Evolutionary conservation across 2,888 invertebrate species (phyloP), one percentile per base, ranked within the genome.

Genomic region (Clistopyga incitator): DNA sequence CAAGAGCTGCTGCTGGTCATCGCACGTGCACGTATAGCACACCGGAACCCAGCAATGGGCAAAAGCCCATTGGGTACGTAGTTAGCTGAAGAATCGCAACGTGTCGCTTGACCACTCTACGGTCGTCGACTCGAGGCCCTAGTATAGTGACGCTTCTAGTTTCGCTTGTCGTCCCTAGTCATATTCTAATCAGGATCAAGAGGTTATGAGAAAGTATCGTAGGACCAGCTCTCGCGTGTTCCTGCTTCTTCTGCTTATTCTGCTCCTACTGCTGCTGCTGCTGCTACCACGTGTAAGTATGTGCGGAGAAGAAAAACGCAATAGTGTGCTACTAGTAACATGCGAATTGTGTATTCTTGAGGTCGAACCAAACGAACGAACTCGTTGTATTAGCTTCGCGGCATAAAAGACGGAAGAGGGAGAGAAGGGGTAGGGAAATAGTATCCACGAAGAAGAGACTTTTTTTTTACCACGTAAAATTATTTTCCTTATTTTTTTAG

Each of bases 151-250:
- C 61, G 74, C 71, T 85, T 79, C 74, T 81, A 84, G 77, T 82
- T 77, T 78, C 54, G 82, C 72, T 84, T 34, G 13, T 64, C 64
- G 71, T 64, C 84, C 84, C 86, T 80, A 85, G 84, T 89, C 90
- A 87, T 92, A 93, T 92, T 92, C 92, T 92, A 92, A 93, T 92
- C 93, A 90, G 92, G 92, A 92, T 92, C 91, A 92, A 92, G 90
- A 92, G 92, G 92, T 92, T 93, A 91, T 93, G 93, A 91, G 93
- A 93, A 93, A 91, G 90, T 86, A 88, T 88, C 87, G 84, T 79
- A 81, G 86, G 84, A 78, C 87, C 75, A 84, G 89, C 87, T 92
- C 90, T 90, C 91, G 89, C 87, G 87, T 88, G 88, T 88, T 88
- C 88, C 86, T 84, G 82, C 86, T 72, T 81, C 86, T 82, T 65